Evolutionary conservation across 2,797 vertebrate genomes (phyloP), one percentile per base, ranked within the genome.

Genomic region (Setipinna tenuifilis): DNA sequence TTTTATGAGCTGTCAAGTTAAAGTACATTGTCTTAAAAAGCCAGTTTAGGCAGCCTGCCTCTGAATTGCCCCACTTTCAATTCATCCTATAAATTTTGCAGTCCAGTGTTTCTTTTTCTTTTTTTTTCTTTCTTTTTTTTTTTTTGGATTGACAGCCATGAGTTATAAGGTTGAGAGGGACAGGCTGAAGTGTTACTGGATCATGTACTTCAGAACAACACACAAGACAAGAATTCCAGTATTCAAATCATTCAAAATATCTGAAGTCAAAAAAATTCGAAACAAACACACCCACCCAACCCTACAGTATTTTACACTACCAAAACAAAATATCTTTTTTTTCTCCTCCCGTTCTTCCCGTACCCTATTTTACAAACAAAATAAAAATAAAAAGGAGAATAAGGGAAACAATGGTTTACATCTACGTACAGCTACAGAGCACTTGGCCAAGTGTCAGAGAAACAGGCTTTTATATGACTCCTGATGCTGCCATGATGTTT

Each of bases 351-450:
- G 19, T 75, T 75, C 68, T 78, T 78, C 71, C 71, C 35, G 41
- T 78, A 78, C 31, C 71, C 17, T 78, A 78, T 78, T 78, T 21
- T 78, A 87, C 68, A 83, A 78, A 85, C 14, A 50, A 59, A 86
- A 16, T 21, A 48, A 48, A 80, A 84, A 6, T 17, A 78, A 78
- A 78, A 78, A 78, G 31, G 19, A 44, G 44, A 68, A 48, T 5
- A 59, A 83, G 75, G 62, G 71, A 89, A 86, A 84, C 80, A 85
- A 84, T 82, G 44, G 78, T 88, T 87, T 82, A 84, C 82, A 65
- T 50, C 83, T 84, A 54, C 50, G 9, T 14, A 54, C 50, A 78
- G 35, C 71, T 78, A 78, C 35, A 41, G 35, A 21, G 16, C 17
- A 44, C 71, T 78, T 78, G 71, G 35, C 19, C 71, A 78, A 21